Conservation (phyloP, 2,888 invertebrate species). For the Mechanitis messenoides region DNA sequence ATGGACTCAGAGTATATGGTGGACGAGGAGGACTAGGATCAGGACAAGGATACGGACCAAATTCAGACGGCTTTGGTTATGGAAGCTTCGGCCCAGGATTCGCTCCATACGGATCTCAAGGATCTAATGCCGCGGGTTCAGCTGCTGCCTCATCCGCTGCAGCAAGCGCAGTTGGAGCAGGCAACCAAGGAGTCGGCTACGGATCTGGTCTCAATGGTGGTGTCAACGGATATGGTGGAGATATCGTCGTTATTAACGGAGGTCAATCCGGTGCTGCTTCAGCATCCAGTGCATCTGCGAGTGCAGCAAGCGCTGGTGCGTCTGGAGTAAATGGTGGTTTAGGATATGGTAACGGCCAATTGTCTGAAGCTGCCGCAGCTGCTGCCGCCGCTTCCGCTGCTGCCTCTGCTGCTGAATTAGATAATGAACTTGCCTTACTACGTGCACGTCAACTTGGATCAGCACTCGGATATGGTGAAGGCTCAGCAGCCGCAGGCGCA, state of each 20-base stretch:
- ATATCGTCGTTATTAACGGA: conserved; percentile 2
- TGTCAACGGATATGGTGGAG: neutral
- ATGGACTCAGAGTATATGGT: no score
- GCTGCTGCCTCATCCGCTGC: conserved; percentile 20
- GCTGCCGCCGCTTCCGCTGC: no score
- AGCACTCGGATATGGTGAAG: no score
- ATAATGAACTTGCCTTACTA: no score
- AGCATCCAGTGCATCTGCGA: conserved; percentile 7
- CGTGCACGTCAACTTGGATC: no score
- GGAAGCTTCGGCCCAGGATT: conserved; percentile 7
- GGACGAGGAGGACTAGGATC: no score
- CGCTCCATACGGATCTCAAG: conserved; percentile 12
- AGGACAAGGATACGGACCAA: no score
- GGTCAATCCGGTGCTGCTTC: conserved; percentile 8
- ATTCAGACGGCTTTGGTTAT: neutral
- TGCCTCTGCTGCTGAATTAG: no score
- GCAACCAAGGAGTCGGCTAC: no score
- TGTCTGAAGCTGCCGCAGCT: no score
- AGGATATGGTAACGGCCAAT: conserved; percentile 6
- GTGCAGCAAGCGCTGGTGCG: conserved; percentile 7
- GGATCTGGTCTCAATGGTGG: no score
- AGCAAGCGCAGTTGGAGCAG: neutral
- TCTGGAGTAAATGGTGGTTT: neutral
- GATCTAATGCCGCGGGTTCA: conserved; percentile 8
- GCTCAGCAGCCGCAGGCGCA: no score